phyloP scores from a whole-genome alignment of 2,113 vertebrate species.

The Spermophilus dauricus region DNA sequence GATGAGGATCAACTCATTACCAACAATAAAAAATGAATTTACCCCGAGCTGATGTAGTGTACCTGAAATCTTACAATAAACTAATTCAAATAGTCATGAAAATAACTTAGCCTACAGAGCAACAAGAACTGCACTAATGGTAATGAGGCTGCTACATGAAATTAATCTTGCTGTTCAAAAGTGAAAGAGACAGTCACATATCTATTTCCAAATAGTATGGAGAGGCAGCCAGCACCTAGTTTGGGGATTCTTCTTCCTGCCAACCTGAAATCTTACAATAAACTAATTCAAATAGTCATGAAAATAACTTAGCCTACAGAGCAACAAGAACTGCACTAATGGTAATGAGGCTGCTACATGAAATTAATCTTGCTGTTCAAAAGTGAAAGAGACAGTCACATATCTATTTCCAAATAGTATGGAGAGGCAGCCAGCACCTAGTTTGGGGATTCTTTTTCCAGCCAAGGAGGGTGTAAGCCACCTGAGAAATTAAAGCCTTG shows the following conservation, averaged over 20 bases:
- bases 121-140: not conserved
- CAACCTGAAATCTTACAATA: not conserved
- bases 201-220: constrained; percentile 7
- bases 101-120: not conserved
- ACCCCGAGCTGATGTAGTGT: not conserved
- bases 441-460: too few relatives aligned
- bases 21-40: constrained; percentile 33
- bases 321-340: not conserved
- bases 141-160: not conserved
- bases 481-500: too few relatives aligned
- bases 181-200: not conserved
- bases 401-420: constrained; percentile 6
- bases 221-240: too few relatives aligned
- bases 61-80: not conserved
- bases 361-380: not conserved
- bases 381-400: not conserved
- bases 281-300: not conserved
- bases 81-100: not conserved
- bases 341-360: not conserved
- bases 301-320: not conserved
- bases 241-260: too few relatives aligned
- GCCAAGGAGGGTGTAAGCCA: too few relatives aligned
- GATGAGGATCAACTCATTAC: not conserved
- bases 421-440: too few relatives aligned
- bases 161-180: constrained; percentile 17